A percentile compares a stretch with the other conserved stretches of the same genome.
These are phyloP conservation scores for Cantharis lateralis DNA, from an alignment of 2,888 invertebrate species.

Conservation along the genomic window DNA sequence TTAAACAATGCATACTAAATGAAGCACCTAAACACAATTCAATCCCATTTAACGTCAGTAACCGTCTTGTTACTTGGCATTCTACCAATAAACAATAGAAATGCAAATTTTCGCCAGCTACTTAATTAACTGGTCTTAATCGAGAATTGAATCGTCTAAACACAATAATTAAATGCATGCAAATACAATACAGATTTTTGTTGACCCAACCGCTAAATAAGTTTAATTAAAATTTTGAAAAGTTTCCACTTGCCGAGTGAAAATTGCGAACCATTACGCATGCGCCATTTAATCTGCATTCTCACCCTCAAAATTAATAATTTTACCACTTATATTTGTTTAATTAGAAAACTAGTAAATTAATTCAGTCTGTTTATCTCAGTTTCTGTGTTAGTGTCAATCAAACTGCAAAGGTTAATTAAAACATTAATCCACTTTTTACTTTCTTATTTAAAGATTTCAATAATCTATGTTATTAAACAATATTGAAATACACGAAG, in stretches of 20 bases:
- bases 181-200: neutral
- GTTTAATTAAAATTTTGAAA: neutral
- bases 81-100: conserved; percentile 21
- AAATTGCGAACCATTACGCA: neutral
- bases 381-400: no score
- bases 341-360: no score
- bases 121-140: conserved; percentile 27
- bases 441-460: no score
- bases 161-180: neutral
- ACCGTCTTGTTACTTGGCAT: conserved; percentile 18
- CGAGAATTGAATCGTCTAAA: conserved; percentile 5
- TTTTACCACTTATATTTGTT: no score
- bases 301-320: no score
- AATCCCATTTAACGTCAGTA: conserved; percentile 19
- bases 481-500: no score
- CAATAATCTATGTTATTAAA: no score
- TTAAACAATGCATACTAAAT: conserved; percentile 22
- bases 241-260: no score
- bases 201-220: neutral
- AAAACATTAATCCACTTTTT: no score
- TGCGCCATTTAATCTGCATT: no score
- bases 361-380: no score
- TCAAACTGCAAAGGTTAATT: no score
- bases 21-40: conserved; percentile 17
- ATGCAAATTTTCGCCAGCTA: conserved; percentile 24